Conservation (phyloP, 1,140 invertebrate species). For the Drosophila varians region DNA sequence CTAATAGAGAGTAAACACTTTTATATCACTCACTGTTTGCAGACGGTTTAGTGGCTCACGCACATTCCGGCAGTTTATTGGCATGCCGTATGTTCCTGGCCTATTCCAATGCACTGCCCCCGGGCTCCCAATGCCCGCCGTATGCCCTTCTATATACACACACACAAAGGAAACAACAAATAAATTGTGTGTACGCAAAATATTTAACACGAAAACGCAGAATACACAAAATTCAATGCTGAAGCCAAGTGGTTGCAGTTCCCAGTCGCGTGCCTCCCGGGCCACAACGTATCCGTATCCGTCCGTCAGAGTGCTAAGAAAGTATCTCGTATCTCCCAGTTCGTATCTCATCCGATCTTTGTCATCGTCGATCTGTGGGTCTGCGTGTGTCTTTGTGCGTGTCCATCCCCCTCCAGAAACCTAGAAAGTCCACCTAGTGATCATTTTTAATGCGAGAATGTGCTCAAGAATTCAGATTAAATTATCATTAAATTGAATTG, state of each 20-base stretch:
- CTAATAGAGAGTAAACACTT: constrained; percentile 21
- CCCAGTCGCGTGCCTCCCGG: constrained; percentile 69
- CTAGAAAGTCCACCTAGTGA: constrained; percentile 29
- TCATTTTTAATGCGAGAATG: constrained; percentile 33
- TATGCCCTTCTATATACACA: not conserved
- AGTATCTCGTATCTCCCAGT: constrained; percentile 24
- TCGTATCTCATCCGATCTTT: constrained; percentile 14
- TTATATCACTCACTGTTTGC: constrained; percentile 30
- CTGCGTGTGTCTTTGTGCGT: constrained; percentile 11
- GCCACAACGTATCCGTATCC: constrained; percentile 67
- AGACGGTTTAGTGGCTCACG: constrained; percentile 60
- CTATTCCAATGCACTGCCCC: constrained; percentile 29
- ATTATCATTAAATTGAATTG: constrained; percentile 29
- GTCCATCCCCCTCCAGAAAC: not conserved
- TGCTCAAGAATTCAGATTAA: constrained; percentile 36
- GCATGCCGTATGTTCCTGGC: constrained; percentile 50
- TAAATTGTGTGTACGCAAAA: constrained; percentile 73
- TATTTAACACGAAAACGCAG: constrained; percentile 73
- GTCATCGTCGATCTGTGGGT: constrained; percentile 2
- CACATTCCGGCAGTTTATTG: constrained; percentile 72
- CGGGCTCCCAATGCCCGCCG: not conserved
- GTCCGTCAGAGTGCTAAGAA: constrained; percentile 14
- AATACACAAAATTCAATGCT: constrained; percentile 48
- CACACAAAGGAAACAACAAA: constrained; percentile 50
- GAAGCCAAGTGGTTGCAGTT: constrained; percentile 76